phyloP scores from a whole-genome alignment of 2,113 vertebrate species.

The Urocynchramus pylzowi region DNA sequence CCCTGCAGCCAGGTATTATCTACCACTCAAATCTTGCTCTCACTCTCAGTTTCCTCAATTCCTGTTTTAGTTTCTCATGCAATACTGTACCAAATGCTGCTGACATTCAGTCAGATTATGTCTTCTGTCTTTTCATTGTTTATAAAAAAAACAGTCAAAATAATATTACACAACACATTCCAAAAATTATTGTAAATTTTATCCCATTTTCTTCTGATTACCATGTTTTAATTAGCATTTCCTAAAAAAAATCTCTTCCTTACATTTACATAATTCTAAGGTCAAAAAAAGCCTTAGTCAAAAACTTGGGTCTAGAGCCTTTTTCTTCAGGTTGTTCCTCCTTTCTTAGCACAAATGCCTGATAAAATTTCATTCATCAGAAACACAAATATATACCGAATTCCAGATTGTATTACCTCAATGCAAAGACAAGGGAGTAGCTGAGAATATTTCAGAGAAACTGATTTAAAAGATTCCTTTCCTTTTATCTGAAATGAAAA shows the following conservation, averaged over 20 bases:
- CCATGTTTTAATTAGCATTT: background rate
- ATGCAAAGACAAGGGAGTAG: conserved; percentile 86
- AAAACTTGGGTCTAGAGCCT: background rate
- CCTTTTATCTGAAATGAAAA: conserved; percentile 78
- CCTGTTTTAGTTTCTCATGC: background rate
- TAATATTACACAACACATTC: background rate
- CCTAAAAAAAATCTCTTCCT: background rate
- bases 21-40: background rate
- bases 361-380: background rate
- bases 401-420: conserved; percentile 74
- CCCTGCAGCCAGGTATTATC: background rate
- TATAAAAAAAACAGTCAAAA: background rate
- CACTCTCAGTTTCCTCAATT: background rate
- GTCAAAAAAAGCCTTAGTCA: background rate
- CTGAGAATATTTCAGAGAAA: conserved; percentile 70
- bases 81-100: background rate
- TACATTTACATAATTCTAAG: background rate
- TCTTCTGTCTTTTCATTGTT: background rate
- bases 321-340: background rate
- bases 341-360: background rate
- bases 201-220: background rate
- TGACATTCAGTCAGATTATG: background rate
- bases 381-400: background rate
- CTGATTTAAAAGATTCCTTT: conserved; percentile 68
- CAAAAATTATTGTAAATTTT: background rate